Base-by-base conservation (phyloP, 2,797 vertebrate genomes). In the Amphiprion clarkii region DNA sequence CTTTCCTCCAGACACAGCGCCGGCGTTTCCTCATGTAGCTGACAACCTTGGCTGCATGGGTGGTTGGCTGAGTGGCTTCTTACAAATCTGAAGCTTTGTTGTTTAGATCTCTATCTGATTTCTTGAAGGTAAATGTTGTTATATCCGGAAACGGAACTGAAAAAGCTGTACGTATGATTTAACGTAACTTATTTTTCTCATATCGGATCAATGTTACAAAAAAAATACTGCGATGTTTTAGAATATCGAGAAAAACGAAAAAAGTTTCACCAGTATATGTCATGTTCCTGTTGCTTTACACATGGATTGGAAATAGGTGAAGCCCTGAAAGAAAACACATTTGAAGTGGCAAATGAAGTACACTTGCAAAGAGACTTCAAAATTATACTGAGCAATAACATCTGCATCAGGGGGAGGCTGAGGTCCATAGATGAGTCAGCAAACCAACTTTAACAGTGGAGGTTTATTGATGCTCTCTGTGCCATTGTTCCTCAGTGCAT, bases 1-100 rank as follows among this genome's bases (percentile, higher is more conserved):
- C 71, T 79, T 70, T 86, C 82, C 81, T 71, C 64, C 71, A 84
- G 74, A 80, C 69, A 68, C 0, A 0, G 36, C 76, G 75, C 67
- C 76, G 60, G 80, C 80, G 73, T 82, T 76, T 31, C 23, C 65
- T 74, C 40, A 0, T 64, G 64, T 40, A 55, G 74, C 67, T 82
- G 77, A 71, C 54, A 78, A 81, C 61, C n/a, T 27, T 21, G 40
- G 57, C 70, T 52, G 72, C 5, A 16, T 27, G 52, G 52, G 23
- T 27, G 36, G 9, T 39, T 16, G 42, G 42, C 42, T 44, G 42
- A 77, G 51, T 52, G 60, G 65, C 46, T 58, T 57, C 31, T 57
- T 73, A 56, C 64, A 78, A 76, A 74, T 57, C 60, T 27, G 21
- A 57, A 58, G 27, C 44, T 6, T 46, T 29, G 31, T 66, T 78